Percentiles rank a stretch among this genome's conserved stretches.
These are phyloP conservation scores for Campoplex nolae DNA, from an alignment of 2,888 invertebrate genomes.

Conservation along the genomic window DNA sequence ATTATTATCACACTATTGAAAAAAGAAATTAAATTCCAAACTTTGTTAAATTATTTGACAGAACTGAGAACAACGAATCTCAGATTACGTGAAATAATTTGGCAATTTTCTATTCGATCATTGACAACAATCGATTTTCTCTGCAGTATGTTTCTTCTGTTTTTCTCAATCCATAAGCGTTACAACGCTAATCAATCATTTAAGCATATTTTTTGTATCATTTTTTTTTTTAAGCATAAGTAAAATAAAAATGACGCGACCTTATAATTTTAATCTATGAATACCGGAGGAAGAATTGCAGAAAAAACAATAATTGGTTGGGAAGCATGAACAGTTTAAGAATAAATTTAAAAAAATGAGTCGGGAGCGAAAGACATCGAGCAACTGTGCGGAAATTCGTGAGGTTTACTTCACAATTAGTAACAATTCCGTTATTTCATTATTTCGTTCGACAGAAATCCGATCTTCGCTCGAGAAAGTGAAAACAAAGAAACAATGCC, in stretches of 20 bases:
- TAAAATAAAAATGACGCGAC: background rate
- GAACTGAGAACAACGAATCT: background rate
- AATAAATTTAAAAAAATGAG: background rate
- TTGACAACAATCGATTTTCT: no score
- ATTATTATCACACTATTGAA: background rate
- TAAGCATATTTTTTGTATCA: background rate
- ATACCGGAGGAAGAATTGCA: background rate
- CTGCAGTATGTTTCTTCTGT: no score
- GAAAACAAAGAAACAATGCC: background rate
- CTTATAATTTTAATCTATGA: background rate
- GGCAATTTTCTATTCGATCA: background rate
- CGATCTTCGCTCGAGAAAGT: background rate
- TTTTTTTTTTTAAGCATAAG: no score
- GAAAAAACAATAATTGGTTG: background rate
- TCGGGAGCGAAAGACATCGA: constrained; percentile 42
- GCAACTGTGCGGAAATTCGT: constrained; percentile 34
- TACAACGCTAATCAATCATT: no score
- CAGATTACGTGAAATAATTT: background rate
- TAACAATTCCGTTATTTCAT: constrained; percentile 10
- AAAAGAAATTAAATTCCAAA: background rate
- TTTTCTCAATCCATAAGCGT: no score
- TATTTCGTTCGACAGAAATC: constrained; percentile 2
- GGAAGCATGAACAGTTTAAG: background rate
- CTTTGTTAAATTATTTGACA: background rate
- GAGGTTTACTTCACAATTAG: background rate